Conservation (phyloP, 2,888 invertebrate species). For the Tinea pellionella region DNA sequence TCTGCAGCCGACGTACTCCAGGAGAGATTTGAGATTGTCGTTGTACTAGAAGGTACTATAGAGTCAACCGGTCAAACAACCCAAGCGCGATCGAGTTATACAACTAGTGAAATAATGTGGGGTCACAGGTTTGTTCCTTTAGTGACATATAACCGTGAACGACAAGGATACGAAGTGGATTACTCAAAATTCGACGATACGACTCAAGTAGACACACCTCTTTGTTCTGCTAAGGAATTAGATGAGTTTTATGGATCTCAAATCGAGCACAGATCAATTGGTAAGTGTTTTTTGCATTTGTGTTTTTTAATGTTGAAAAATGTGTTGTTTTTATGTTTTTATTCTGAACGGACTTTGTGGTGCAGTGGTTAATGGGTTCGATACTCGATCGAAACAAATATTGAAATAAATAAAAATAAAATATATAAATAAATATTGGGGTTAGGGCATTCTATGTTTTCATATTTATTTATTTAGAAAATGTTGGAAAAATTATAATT, state of each 20-base stretch:
- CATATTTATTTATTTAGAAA: too few relatives aligned
- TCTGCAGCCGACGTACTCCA: constrained; percentile 84
- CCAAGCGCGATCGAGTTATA: constrained; percentile 80
- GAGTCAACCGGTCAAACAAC: constrained; percentile 84
- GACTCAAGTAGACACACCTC: constrained; percentile 81
- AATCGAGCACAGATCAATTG: constrained; percentile 65
- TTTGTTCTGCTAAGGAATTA: constrained; percentile 77
- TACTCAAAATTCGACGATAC: constrained; percentile 86
- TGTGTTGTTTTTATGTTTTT: background rate
- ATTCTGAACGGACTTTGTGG: too few relatives aligned
- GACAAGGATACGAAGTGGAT: constrained; percentile 82
- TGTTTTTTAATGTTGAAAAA: background rate
- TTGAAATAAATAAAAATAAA: too few relatives aligned
- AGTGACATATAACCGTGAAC: constrained; percentile 79
- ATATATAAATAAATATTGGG: too few relatives aligned
- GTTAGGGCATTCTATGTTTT: too few relatives aligned
- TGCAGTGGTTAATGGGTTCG: too few relatives aligned
- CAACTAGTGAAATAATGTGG: constrained; percentile 84
- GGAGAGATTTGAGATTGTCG: constrained; percentile 85
- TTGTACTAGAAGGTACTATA: constrained; percentile 84
- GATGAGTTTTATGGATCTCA: constrained; percentile 73
- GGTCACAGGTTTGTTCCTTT: constrained; percentile 82
- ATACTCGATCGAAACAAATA: too few relatives aligned
- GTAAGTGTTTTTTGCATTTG: constrained; percentile 43
- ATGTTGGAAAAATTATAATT: too few relatives aligned